Evolutionary conservation across 1,140 invertebrate genomes (phyloP), one percentile per base, ranked within the genome.

Genomic region (Tribolium castaneum): DNA sequence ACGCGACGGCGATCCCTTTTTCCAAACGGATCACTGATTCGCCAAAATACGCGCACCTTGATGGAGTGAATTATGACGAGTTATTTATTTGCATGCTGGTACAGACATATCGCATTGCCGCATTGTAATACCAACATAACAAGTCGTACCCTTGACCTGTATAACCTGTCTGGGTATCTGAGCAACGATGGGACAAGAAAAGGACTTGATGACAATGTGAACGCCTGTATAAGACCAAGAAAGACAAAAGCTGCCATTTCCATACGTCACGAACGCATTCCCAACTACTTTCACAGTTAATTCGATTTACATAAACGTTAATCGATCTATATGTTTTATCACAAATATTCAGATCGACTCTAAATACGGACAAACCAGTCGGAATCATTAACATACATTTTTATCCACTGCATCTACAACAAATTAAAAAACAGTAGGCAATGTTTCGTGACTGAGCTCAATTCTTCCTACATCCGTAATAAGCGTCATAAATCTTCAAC

Each of bases 81-180:
- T 75, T 75, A 59, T 59, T 54, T 75, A 75, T 73, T 73, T 75
- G 72, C 51, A 75, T 75, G 72, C 39, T 59, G 52, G 52, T 75
- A 75, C 52, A 75, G 30, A 56, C 52, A 56, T 75, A 78, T 78
- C 76, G 25, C 70, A 70, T 75, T 71, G 76, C 52, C 79, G 79
- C 76, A 80, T 80, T 80, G 79, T 80, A 72, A 76, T 59, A 54
- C 71, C 76, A 77, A 77, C 75, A 77, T 80, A 80, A 80, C 79
- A 80, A 78, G 76, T 78, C 51, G 73, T 80, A 77, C 76, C 79
- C 79, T 80, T 80, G 79, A 80, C 79, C 79, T 49, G 62, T 76
- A 70, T 73, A 80, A 80, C 78, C 71, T 56, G 78, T 80, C 78
- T 80, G 78, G 70, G 78, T 74, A 80, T 70, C 75, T 74, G 70